Base-by-base conservation (phyloP, 1,140 invertebrate genomes). In the Zaprionus gabonicus region DNA sequence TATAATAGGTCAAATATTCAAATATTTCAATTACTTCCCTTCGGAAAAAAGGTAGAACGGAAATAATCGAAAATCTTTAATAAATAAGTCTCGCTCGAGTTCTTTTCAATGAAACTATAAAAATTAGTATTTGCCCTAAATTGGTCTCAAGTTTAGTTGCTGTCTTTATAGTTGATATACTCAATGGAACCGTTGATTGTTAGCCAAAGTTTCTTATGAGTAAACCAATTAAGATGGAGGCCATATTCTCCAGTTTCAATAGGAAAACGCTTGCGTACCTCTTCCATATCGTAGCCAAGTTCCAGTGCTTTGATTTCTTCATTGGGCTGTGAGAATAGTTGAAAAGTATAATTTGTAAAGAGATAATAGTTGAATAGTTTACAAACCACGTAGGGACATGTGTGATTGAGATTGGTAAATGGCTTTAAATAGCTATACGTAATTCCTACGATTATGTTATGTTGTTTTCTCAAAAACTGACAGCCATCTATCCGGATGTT, bases 211-310 rank as follows among this genome's bases (percentile, higher is more conserved):
- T 28, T 28, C 28, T 28, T 28, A 1, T 28, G 7, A 9, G 7
- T 28, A 9, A 28, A 28, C 28, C 28, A 28, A 28, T 28, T 28
- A 9, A 28, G 28, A 28, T 28, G 7, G 3, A 67, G 1, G 6
- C 38, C 75, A 38, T 80, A 80, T 57, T 80, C 71, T 1, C 78
- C 78, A 17, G 41, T 67, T 1, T 77, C 64, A 20, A 77, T 36
- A 12, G 75, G 71, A 51, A 78, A 80, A 13, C 70, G 70, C 28
- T 10, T 2, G 5, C 55, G 64, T 0, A 78, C 12, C 4, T 60
- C 4, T 20, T 62, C 62, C 3, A 80, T 15, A 36, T 80, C 27
- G 0, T 74, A 9, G 0, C 57, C 27, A 5, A 73, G 70, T 13
- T 70, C 36, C 0, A 56, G 27, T 7, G 55, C 41, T 6, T 17